A percentile compares a stretch with the other conserved stretches of the same genome.
Conservation (phyloP, 2,113 vertebrate species). For the Callaeas wilsoni region DNA sequence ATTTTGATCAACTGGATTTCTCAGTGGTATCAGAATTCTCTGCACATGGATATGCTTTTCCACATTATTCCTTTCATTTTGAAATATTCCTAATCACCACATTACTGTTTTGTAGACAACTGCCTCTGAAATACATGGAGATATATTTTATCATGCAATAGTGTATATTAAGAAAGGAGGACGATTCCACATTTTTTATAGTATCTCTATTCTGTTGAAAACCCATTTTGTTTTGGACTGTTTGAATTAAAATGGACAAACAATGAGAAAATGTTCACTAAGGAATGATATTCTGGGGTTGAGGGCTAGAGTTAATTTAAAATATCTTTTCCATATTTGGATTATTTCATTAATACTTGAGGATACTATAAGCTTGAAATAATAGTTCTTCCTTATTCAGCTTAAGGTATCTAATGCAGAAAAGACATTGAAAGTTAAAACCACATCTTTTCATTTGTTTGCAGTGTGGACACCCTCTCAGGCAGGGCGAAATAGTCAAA, state of each 20-base stretch:
- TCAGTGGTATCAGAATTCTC: neutral
- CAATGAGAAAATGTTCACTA: neutral
- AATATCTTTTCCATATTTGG: neutral
- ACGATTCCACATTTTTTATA: neutral
- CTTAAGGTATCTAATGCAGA: neutral
- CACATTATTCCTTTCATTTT: neutral
- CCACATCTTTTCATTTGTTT: neutral
- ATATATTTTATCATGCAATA: neutral
- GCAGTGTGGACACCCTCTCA: neutral
- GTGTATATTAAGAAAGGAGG: neutral
- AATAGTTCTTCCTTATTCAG: neutral
- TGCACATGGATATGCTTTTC: neutral
- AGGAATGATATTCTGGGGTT: neutral
- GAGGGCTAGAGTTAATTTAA: neutral
- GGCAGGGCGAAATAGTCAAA: neutral
- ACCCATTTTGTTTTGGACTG: neutral
- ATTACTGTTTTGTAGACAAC: neutral
- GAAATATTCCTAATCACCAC: neutral
- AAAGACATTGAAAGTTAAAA: neutral
- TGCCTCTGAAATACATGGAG: neutral
- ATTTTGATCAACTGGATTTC: neutral
- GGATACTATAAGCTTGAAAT: neutral
- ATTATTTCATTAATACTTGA: neutral
- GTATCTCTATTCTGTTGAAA: neutral
- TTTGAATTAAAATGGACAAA: neutral